Percentiles rank a stretch among this genome's conserved stretches.
Evolutionary conservation across 2,888 invertebrate genomes (phyloP).

Genomic region (Drosophila nr. fundita): DNA sequence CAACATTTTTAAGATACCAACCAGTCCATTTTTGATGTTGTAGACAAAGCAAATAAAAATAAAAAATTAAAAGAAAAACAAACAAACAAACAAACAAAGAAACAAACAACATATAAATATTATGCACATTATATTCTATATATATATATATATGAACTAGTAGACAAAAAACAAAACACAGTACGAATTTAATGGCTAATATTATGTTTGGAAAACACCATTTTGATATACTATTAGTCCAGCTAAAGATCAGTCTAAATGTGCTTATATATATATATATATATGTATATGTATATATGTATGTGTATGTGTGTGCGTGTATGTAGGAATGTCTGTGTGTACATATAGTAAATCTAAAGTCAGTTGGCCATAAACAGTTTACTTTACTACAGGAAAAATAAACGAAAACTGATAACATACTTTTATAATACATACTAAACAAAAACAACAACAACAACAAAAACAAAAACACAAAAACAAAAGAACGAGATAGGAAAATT

Average conservation of each 20-base stretch:
- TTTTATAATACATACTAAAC: slow-evolving; percentile 30
- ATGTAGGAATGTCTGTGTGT: slow-evolving; percentile 17
- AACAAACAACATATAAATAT: slow-evolving; percentile 18
- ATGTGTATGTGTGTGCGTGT: slow-evolving; percentile 10
- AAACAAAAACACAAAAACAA: slow-evolving; percentile 1
- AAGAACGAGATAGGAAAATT: slow-evolving; percentile 28
- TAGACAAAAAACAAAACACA: slow-evolving; percentile 26
- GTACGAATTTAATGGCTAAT: slow-evolving; percentile 68
- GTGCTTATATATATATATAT: slow-evolving; percentile 50
- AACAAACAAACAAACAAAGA: slow-evolving; percentile 5
- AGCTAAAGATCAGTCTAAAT: slow-evolving; percentile 53
- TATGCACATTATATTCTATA: slow-evolving; percentile 14
- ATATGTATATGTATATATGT: slow-evolving; percentile 3
- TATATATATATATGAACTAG: slow-evolving; percentile 11
- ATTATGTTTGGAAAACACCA: slow-evolving; percentile 29
- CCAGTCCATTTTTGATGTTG: slow-evolving; percentile 76
- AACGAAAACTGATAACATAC: slow-evolving; percentile 58
- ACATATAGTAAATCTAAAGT: slow-evolving; percentile 22
- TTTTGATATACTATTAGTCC: slow-evolving; percentile 32
- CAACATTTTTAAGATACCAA: slow-evolving; percentile 35
- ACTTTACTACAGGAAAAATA: slow-evolving; percentile 59
- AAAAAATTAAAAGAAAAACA: background rate
- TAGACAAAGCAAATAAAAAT: slow-evolving; percentile 38
- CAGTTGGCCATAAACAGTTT: slow-evolving; percentile 56
- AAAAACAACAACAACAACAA: background rate